Base-by-base conservation (phyloP, 2,113 vertebrate genomes). In the Chauna torquata region DNA sequence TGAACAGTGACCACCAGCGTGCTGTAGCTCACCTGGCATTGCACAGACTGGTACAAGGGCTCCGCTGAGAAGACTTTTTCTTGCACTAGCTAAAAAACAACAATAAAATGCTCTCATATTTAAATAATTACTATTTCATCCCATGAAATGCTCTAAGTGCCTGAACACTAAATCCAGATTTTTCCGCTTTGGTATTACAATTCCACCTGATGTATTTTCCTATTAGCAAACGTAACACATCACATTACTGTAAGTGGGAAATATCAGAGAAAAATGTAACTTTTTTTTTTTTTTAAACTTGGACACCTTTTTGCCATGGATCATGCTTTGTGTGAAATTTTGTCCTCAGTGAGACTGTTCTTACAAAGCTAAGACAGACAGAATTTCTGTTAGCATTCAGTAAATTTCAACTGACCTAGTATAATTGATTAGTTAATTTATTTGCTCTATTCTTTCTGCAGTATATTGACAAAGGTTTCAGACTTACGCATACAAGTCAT, bases 401-500 rank as follows among this genome's bases (percentile, higher is more conserved):
- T 25, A 86, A 52, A 30, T 77, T 95, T 77, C 84, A 91, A 52
- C 2, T 47, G 78, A 79, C 61, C 25, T 22, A 30, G 24, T 42
- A 36, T 49, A 87, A 96, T 49, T 57, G 78, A 95, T 89, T 32
- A 45, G 44, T 89, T 94, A 24, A 94, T 86, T 92, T 92, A 68
- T 75, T 85, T 91, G 78, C 88, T 76, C 81, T 76, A 42, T 54
- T 96, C 80, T 82, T 94, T 82, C 83, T n/a, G 74, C 18, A 49
- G 49, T 64, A 74, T 83, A 95, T 86, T 84, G 90, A 88, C 82
- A 94, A 71, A 92, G 28, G 58, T 58, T 96, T 90, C 83, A 94
- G 61, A 72, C 81, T 68, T 76, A 57, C 0, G 1, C 72, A 68
- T 24, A 82, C 40, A 70, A 79, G 72, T 61, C 65, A 90, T 90